These are phyloP conservation scores for Nomada ruficornis DNA, from an alignment of 2,888 invertebrate genomes.

Conservation along the genomic window DNA sequence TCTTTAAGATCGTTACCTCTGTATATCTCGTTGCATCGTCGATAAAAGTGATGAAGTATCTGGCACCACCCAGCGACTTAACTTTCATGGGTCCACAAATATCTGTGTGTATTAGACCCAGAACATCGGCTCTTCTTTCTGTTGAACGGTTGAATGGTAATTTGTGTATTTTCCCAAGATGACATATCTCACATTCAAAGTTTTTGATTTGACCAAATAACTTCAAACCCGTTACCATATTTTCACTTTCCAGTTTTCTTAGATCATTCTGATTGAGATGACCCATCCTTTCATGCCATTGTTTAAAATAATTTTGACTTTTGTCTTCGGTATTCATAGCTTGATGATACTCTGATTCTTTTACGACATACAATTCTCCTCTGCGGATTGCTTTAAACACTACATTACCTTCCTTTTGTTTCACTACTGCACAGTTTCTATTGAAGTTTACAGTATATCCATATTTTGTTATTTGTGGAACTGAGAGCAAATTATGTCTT, in stretches of 20 bases:
- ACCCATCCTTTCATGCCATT: slow-evolving; percentile 10
- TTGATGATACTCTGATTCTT: not conserved
- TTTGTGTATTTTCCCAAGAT: slow-evolving; percentile 13
- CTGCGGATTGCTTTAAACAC: not conserved
- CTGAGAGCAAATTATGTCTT: slow-evolving; percentile 9
- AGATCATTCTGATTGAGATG: slow-evolving; percentile 12
- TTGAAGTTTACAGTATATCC: slow-evolving; percentile 12
- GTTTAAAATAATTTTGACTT: slow-evolving; percentile 6
- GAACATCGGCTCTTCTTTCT: not conserved
- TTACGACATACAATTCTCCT: slow-evolving; percentile 5
- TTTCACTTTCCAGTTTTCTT: slow-evolving; percentile 9
- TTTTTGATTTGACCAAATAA: not conserved
- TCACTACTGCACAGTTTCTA: slow-evolving; percentile 14
- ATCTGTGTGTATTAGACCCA: slow-evolving; percentile 15
- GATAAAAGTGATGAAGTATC: slow-evolving; percentile 23
- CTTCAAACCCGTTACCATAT: slow-evolving; percentile 19
- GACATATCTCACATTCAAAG: slow-evolving; percentile 11
- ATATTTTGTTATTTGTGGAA: slow-evolving; percentile 2
- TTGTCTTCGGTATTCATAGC: slow-evolving; percentile 12
- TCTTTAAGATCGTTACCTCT: not conserved
- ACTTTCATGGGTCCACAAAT: slow-evolving; percentile 23
- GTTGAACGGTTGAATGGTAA: slow-evolving; percentile 6
- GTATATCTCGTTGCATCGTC: slow-evolving; percentile 19
- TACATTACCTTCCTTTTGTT: slow-evolving; percentile 1
- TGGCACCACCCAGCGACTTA: slow-evolving; percentile 18